Evolutionary conservation across 2,113 vertebrate genomes (phyloP).

Genomic region (Pionites leucogaster): DNA sequence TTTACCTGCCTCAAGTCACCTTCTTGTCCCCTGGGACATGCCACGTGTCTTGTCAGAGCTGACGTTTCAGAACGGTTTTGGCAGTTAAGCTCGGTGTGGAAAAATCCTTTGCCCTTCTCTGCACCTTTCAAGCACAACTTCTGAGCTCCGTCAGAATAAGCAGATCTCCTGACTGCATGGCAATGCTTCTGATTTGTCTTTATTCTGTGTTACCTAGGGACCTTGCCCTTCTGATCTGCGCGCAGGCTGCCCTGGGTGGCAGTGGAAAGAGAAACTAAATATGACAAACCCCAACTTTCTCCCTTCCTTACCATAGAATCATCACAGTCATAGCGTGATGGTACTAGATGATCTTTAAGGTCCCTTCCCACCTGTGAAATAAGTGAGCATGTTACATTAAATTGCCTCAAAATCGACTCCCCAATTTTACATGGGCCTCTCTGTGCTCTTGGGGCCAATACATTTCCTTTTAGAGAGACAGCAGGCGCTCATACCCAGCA

Average conservation of each 20-base stretch:
- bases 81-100: not conserved
- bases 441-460: not conserved
- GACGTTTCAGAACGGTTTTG: not conserved
- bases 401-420: not conserved
- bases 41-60: accelerated
- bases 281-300: no score
- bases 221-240: not conserved
- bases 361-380: not conserved
- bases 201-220: no score
- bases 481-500: not conserved
- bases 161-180: not conserved
- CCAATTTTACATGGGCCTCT: not conserved
- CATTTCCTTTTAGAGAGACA: accelerated
- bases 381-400: accelerated
- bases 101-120: not conserved
- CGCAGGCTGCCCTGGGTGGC: not conserved
- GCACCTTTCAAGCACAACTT: no score
- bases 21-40: accelerated
- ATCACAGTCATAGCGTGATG: not conserved
- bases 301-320: not conserved
- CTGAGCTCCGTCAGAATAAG: no score
- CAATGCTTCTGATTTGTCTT: not conserved
- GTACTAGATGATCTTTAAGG: not conserved
- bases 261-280: no score
- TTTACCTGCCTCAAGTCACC: not conserved